Base-by-base conservation (phyloP, 2,113 vertebrate species). In the Haemorhous mexicanus region DNA sequence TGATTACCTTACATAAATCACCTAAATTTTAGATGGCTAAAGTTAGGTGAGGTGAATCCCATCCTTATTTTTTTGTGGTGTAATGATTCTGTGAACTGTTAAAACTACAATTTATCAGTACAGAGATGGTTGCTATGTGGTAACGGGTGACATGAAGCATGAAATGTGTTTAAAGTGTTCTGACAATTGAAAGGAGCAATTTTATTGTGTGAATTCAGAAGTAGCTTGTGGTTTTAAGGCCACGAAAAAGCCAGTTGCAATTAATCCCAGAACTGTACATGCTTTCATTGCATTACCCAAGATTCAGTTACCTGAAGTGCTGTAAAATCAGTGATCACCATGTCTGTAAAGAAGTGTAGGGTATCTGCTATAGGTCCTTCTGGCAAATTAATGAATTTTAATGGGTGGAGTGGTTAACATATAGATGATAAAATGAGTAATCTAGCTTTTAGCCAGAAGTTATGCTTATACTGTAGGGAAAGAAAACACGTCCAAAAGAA, bases 151-250 rank as follows among this genome's bases (percentile, higher is more conserved):
- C 82, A 73, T 58, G 88, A 91, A 91, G 85, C 78, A 96, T 76
- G 72, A 94, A 94, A 87, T 74, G 30, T 86, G 58, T 90, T 94
- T 92, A 94, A 95, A 92, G 28, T 58, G 75, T 69, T 94, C 85
- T 90, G 75, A 94, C 70, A 94, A 90, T 69, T 88, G 66, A 83
- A 92, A 90, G 50, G 37, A 88, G 14, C 37, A 69, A 70, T 80
- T 86, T 76, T 86, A 80, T 41, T 43, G 55, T 35, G 16, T 83
- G 58, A 83, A 62, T 93, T 83, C 58, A 79, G 58, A 64, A 90
- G 20, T 5, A 82, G 37, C 46, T 92, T 80, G 44, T 61, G 22
- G 7, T 73, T 87, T 85, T 61, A 84, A 75, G 61, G 30, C 2
- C 37, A 46, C 52, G 84, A 52, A 84, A 37, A 53, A 53, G 11